Evolutionary conservation across 2,797 vertebrate genomes (phyloP), one percentile per base, ranked within the genome.

Genomic region (Pseudopleuronectes americanus): DNA sequence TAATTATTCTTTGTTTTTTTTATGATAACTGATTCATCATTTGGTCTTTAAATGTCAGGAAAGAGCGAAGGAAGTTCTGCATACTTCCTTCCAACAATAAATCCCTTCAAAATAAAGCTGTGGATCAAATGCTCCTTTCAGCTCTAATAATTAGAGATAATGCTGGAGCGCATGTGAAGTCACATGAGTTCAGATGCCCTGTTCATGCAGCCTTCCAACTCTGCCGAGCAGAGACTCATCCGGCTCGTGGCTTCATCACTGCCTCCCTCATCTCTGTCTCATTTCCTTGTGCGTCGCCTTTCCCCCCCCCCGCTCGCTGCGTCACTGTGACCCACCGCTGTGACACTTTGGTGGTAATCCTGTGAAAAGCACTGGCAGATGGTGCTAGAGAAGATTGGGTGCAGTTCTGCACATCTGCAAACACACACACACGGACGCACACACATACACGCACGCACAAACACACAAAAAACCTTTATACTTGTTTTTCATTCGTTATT

Each of bases 361-460:
- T 22, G 24, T 12, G 12, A 88, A 90, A 92, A 92, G 92, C 84
- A 90, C 70, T 69, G 84, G 76, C 92, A 91, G 90, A 93, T 91
- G 92, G 86, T 6, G 53, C 58, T 53, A 47, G 61, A 21, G 77
- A 75, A 81, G 88, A 91, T 92, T 81, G 87, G 72, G 61, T 78
- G 57, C 62, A 85, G 55, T 64, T 73, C 75, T 72, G 62, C 81
- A 93, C 86, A 90, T 90, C 88, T 91, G 87, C 61, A 85, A 71
- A 66, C 52, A 21, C 51, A 65, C 23, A 41, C 48, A 33, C 33
- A 63, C 28, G 21, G 14, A 8, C 22, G 64, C 4, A 26, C 24
- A 26, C 24, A 26, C 24, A 26, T 6, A 26, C 26, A 26, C 31
- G 62, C 24, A 45, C 26, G 43, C 23, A 60, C 13, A 52, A 58